Evolutionary conservation across 2,888 invertebrate species (phyloP), one percentile per base, ranked within the genome.

Genomic region (Acronicta alni): DNA sequence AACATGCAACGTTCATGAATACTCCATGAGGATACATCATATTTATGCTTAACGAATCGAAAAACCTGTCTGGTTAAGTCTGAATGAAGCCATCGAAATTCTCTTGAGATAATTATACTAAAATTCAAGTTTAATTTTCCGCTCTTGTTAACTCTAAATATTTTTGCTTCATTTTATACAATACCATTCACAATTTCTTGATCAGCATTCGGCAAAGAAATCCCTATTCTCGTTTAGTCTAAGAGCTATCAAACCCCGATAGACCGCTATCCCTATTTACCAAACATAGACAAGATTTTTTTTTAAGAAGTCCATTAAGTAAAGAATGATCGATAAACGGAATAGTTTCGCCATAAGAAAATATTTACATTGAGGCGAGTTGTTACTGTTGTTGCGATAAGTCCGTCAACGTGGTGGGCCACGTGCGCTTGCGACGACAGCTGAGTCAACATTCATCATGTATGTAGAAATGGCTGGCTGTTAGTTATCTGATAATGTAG

Each of bases 401-500:
- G 64, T 67, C 65, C 57, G 57, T 66, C 74, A 79, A 53, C 75
- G 75, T 77, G 69, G 47, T 57, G 26, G 32, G 67, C 82, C 90
- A 88, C 86, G 87, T 88, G 87, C 82, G 69, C 47, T 1, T 7
- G 47, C 59, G 62, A 39, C 49, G 46, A 44, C 85, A 81, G 84
- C 85, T 85, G 85, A 82, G 75, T 82, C 78, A 82, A 85, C 68
- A 37, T 43, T 39, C 62, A 54, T 68, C 65, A 54, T 67, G 67
- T 69, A 61, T 55, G 44, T 51, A 73, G 71, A 72, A 73, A 68
- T 64, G 51, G 15, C 32, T 58, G 59, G 14, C 20, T 53, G 10
- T 52, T 55, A 9, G 42, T 70, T 57, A 46, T 51, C 18, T 48
- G 26, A 35, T 39, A 23, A 32, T 61, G 23, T 45, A 37, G 43